A percentile compares a stretch with the other conserved stretches of the same genome.
phyloP scores from a whole-genome alignment of 2,888 invertebrate species.

The Lithophane leautieri region DNA sequence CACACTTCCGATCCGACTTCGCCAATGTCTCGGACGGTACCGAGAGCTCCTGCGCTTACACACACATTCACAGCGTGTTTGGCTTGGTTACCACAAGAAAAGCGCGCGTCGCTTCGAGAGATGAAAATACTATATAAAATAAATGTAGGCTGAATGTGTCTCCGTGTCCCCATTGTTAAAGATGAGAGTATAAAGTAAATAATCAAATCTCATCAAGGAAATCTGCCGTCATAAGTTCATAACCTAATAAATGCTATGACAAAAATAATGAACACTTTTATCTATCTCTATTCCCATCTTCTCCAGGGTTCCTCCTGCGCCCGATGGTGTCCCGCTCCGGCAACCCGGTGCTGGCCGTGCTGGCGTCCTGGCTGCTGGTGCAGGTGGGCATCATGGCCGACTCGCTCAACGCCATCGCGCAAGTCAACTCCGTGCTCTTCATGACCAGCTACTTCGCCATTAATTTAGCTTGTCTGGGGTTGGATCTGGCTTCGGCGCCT shows the following conservation, averaged over 20 bases:
- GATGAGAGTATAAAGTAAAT: background rate
- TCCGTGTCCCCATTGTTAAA: background rate
- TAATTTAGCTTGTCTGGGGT: conserved; percentile 98
- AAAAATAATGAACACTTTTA: background rate
- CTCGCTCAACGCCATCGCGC: conserved; percentile 98
- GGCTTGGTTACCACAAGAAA: too few species aligned
- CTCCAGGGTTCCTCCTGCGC: conserved; percentile 82
- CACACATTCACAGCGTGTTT: too few species aligned
- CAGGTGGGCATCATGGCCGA: conserved; percentile 97
- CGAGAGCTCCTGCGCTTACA: too few species aligned
- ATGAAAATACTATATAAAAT: background rate
- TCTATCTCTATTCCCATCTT: background rate
- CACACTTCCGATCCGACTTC: too few species aligned
- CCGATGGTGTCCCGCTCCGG: conserved; percentile 83
- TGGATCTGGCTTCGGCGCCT: conserved; percentile 99
- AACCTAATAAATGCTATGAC: background rate
- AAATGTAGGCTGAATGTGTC: background rate
- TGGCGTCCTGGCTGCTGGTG: conserved; percentile 94
- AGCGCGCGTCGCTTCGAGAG: too few species aligned
- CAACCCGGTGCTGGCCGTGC: conserved; percentile 84
- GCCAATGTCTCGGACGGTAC: too few species aligned
- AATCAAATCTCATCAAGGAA: background rate
- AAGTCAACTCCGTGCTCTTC: conserved; percentile 97
- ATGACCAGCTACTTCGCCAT: conserved; percentile 98
- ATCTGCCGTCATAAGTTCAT: background rate